These are phyloP conservation scores for Drosophila lacicola DNA, from an alignment of 2,888 invertebrate species.

Conservation along the genomic window DNA sequence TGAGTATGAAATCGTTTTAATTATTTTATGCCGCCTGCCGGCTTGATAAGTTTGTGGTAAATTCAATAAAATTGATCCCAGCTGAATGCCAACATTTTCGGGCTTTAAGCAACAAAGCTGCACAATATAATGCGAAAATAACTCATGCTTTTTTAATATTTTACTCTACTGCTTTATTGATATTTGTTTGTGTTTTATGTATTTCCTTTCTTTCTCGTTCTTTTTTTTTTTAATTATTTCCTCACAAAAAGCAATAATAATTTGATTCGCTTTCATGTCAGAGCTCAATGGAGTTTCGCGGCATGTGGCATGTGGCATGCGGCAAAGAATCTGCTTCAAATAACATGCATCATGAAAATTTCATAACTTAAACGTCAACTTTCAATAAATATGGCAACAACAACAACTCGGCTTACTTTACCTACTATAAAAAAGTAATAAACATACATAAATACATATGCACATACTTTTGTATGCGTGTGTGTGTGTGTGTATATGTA, in stretches of 20 bases:
- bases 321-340: conserved; percentile 50
- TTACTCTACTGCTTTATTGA: conserved; percentile 12
- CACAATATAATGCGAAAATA: background rate
- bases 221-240: conserved; percentile 23
- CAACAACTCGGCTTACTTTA: background rate
- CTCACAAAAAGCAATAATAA: conserved; percentile 39
- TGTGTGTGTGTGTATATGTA: conserved; percentile 2
- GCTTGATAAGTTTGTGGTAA: no score
- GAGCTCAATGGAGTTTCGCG: conserved; percentile 4
- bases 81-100: background rate
- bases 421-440: background rate
- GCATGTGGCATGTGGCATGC: conserved; percentile 29
- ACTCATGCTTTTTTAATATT: background rate
- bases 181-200: conserved; percentile 14
- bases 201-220: background rate
- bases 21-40: no score
- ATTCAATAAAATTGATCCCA: background rate
- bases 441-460: background rate
- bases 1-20: no score
- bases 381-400: conserved; percentile 24
- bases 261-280: conserved; percentile 46
- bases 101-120: conserved; percentile 1
- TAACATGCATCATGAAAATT: conserved; percentile 49
- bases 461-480: conserved; percentile 2
- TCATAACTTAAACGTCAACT: conserved; percentile 58